These are phyloP conservation scores for Patella caerulea DNA, from an alignment of 2,888 invertebrate genomes.

Conservation along the genomic window DNA sequence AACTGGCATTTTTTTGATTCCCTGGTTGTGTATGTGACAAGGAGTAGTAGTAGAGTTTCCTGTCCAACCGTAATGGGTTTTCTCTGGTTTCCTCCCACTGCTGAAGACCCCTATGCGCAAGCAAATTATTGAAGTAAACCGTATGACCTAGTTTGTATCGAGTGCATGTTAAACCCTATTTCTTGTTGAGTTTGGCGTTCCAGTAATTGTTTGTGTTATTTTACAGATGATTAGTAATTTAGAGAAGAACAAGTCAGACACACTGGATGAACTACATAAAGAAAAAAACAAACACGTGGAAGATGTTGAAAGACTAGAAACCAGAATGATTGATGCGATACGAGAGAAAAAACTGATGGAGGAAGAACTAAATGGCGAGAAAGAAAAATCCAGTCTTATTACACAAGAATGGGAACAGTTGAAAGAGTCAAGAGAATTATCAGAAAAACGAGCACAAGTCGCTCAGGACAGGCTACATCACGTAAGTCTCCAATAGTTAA, in stretches of 20 bases:
- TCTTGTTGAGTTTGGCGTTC: no score
- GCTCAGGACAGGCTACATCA: slow-evolving; percentile 55
- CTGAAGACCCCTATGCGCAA: no score
- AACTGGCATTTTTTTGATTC: no score
- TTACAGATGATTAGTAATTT: slow-evolving; percentile 59
- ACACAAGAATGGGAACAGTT: slow-evolving; percentile 56
- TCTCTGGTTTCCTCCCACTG: no score
- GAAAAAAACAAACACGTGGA: slow-evolving; percentile 56
- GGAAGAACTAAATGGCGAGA: slow-evolving; percentile 50
- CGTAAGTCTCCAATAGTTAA: slow-evolving; percentile 32
- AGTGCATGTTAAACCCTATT: no score
- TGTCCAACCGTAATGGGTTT: no score
- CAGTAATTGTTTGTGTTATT: not conserved
- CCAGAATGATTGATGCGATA: slow-evolving; percentile 43
- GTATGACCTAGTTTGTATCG: no score
- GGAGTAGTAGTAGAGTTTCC: no score
- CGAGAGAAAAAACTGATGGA: slow-evolving; percentile 40
- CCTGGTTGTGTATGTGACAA: no score
- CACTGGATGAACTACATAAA: slow-evolving; percentile 50
- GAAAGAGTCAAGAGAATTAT: slow-evolving; percentile 48
- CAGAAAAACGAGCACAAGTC: slow-evolving; percentile 54
- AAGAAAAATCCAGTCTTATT: slow-evolving; percentile 46
- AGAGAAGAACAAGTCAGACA: slow-evolving; percentile 55
- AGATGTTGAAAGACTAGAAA: slow-evolving; percentile 43
- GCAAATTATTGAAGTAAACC: no score